Conservation (phyloP, 2,797 vertebrate genomes). For the Rhinichthys osculus region DNA sequence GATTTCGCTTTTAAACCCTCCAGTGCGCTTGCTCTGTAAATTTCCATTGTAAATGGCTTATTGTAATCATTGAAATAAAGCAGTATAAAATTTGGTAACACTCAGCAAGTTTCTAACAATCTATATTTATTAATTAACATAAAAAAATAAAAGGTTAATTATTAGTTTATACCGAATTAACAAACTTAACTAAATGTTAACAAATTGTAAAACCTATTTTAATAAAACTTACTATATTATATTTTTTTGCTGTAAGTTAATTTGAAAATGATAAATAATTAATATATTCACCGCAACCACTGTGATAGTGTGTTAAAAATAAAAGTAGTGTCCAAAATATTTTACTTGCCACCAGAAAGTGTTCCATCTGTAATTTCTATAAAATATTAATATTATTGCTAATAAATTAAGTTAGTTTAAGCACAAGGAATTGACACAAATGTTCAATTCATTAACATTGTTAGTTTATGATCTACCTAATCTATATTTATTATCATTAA, state of each 20-base stretch:
- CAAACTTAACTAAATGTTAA: too few species aligned
- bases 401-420: neutral
- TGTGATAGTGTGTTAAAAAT: neutral
- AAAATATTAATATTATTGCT: neutral
- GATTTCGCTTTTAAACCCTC: neutral
- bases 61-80: neutral
- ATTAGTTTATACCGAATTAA: too few species aligned
- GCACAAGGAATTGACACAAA: neutral
- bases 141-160: too few species aligned
- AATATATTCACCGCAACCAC: too few species aligned
- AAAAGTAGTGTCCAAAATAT: neutral
- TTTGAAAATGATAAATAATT: neutral
- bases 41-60: neutral
- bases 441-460: too few species aligned
- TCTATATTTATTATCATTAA: too few species aligned
- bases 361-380: neutral
- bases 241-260: neutral
- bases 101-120: too few species aligned
- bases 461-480: too few species aligned
- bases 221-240: too few species aligned
- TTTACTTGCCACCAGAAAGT: neutral
- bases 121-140: too few species aligned
- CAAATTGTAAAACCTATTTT: too few species aligned
- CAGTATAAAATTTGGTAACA: too few species aligned
- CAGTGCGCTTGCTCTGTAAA: neutral